A percentile compares a stretch with the other conserved stretches of the same genome.
Conservation (phyloP, 2,888 invertebrate species). For the Blera fallax region DNA sequence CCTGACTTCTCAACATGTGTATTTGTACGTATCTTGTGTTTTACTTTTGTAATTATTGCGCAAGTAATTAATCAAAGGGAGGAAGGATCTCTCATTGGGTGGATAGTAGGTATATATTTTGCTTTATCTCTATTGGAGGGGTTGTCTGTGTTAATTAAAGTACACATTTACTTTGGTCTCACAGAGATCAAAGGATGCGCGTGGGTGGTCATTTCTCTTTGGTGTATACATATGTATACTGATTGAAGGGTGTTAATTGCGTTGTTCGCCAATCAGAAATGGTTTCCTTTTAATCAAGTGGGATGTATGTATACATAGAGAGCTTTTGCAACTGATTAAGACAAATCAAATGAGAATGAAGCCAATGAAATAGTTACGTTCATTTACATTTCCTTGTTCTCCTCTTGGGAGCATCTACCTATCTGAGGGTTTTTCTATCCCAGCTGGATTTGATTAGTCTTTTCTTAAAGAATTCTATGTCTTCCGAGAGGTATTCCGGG, state of each 20-base stretch:
- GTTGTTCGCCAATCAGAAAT: conserved; percentile 35
- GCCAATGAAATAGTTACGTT: background rate
- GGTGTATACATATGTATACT: background rate
- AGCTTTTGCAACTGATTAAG: background rate
- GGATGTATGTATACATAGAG: background rate
- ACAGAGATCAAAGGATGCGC: conserved; percentile 2
- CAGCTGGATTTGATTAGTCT: too few relatives aligned
- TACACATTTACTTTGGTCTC: background rate
- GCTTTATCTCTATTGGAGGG: conserved; percentile 16
- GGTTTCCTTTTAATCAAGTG: background rate
- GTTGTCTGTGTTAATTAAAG: conserved; percentile 31
- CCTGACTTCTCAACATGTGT: background rate
- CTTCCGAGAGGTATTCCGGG: too few relatives aligned
- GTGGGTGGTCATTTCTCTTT: conserved; percentile 20
- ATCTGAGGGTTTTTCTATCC: too few relatives aligned
- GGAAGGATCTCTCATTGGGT: conserved; percentile 23
- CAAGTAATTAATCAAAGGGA: conserved; percentile 55
- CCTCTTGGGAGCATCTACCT: background rate
- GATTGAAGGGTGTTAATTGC: conserved; percentile 43
- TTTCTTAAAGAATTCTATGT: too few relatives aligned
- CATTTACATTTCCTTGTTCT: background rate
- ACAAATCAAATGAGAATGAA: too few relatives aligned
- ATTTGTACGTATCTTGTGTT: too few relatives aligned
- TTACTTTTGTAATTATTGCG: conserved; percentile 32
- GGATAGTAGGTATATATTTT: background rate